Evolutionary conservation across 2,888 invertebrate species (phyloP).

Genomic region (Pristionchus exspectatus): DNA sequence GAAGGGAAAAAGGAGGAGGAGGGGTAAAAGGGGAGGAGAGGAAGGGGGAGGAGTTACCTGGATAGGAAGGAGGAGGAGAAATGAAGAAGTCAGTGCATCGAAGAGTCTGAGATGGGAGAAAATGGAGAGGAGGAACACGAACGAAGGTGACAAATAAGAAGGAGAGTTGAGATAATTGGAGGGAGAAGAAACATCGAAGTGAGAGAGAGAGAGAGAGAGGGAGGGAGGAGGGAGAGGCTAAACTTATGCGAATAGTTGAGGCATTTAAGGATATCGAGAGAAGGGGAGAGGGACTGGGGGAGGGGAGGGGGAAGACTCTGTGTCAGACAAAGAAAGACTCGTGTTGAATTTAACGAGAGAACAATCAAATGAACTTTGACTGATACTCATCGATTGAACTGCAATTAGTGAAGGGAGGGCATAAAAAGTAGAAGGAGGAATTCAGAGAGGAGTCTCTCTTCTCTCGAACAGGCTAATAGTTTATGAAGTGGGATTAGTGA

Average conservation of each 20-base stretch:
- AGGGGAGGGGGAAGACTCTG: constrained; percentile 42
- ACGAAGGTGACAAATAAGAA: constrained; percentile 25
- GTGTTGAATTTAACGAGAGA: not conserved
- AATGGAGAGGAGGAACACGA: not conserved
- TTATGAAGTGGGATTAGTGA: constrained; percentile 43
- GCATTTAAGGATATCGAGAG: constrained; percentile 53
- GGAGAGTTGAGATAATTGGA: constrained; percentile 43
- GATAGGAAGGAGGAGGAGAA: constrained; percentile 32
- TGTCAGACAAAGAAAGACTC: constrained; percentile 28
- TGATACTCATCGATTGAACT: constrained; percentile 1
- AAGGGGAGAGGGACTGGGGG: not conserved
- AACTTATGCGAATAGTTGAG: constrained; percentile 55
- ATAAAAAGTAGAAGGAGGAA: not conserved
- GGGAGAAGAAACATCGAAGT: constrained; percentile 43
- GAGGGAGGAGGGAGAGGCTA: not conserved
- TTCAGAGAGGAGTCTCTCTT: not conserved
- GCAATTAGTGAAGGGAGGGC: not conserved
- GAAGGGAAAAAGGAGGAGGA: not conserved
- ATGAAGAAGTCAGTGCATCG: constrained; percentile 30
- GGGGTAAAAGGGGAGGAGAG: constrained; percentile 24
- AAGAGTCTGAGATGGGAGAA: not conserved
- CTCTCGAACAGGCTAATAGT: constrained; percentile 38
- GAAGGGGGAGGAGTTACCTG: constrained; percentile 51
- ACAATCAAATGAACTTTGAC: constrained; percentile 50
- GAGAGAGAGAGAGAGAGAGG: not conserved